phyloP scores from a whole-genome alignment of 2,113 vertebrate species.

The Thomomys bottae region DNA sequence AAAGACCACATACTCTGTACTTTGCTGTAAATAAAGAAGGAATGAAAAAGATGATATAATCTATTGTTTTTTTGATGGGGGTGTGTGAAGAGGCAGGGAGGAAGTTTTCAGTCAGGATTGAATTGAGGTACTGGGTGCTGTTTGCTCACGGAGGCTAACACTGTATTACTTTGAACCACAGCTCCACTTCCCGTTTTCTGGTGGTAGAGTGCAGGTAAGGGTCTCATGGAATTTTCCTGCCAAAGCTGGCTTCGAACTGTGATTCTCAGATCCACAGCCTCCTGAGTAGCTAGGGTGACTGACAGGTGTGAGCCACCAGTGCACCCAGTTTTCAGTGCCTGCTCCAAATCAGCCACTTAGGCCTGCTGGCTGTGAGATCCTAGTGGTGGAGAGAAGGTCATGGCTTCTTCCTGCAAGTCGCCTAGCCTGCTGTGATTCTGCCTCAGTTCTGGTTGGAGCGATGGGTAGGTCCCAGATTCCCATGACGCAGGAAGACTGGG shows the following conservation, averaged over 20 bases:
- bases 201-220: too few relatives aligned
- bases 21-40: conserved; percentile 78
- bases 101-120: too few relatives aligned
- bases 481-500: not conserved
- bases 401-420: not conserved
- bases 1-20: conserved; percentile 47
- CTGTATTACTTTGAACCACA: too few relatives aligned
- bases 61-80: not conserved
- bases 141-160: too few relatives aligned
- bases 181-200: too few relatives aligned
- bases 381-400: not conserved
- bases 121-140: too few relatives aligned
- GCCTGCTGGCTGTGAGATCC: not conserved
- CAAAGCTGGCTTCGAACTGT: too few relatives aligned
- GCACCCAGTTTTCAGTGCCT: not conserved
- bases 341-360: not conserved
- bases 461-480: not conserved
- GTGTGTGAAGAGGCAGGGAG: too few relatives aligned
- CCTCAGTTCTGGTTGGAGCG: not conserved
- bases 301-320: too few relatives aligned
- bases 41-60: not conserved
- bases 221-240: too few relatives aligned
- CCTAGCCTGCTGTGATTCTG: rapidly evolving
- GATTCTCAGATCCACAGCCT: too few relatives aligned
- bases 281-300: too few relatives aligned